These are phyloP conservation scores for Trachelus tabidus DNA, from an alignment of 2,888 invertebrate species.

Conservation along the genomic window DNA sequence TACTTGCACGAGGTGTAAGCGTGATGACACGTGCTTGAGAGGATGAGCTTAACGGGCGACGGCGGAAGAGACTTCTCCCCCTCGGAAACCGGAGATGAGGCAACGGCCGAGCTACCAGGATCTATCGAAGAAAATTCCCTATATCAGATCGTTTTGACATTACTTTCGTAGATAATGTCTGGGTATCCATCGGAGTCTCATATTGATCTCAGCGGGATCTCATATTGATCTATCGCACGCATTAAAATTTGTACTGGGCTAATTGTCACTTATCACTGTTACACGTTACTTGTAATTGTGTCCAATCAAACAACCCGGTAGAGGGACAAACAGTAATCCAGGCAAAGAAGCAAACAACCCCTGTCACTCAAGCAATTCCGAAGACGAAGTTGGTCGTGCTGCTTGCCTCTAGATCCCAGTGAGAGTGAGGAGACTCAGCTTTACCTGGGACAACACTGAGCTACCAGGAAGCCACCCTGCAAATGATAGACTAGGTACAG, in stretches of 20 bases:
- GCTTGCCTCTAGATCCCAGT: neutral
- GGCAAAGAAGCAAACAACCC: neutral
- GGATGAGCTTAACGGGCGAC: slow-evolving; percentile 73
- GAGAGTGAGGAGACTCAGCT: neutral
- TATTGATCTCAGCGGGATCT: too few relatives aligned
- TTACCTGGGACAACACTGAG: neutral
- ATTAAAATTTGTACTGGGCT: neutral
- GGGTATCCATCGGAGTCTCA: too few relatives aligned
- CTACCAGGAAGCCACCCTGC: neutral
- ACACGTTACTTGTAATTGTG: neutral
- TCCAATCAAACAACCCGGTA: neutral
- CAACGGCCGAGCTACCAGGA: neutral
- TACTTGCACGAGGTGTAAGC: slow-evolving; percentile 69
- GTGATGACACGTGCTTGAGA: slow-evolving; percentile 88
- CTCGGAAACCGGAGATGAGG: slow-evolving; percentile 55
- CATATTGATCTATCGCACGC: too few relatives aligned
- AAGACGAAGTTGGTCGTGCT: neutral
- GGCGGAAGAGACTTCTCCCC: slow-evolving; percentile 69
- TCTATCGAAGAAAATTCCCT: neutral
- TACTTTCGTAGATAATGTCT: neutral
- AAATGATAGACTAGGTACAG: neutral
- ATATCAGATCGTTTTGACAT: neutral
- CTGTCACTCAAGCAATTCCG: neutral
- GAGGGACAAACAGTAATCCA: neutral
- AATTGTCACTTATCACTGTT: neutral